Base-by-base conservation (phyloP, 1,140 invertebrate genomes). In the Drosophila paulistorum region DNA sequence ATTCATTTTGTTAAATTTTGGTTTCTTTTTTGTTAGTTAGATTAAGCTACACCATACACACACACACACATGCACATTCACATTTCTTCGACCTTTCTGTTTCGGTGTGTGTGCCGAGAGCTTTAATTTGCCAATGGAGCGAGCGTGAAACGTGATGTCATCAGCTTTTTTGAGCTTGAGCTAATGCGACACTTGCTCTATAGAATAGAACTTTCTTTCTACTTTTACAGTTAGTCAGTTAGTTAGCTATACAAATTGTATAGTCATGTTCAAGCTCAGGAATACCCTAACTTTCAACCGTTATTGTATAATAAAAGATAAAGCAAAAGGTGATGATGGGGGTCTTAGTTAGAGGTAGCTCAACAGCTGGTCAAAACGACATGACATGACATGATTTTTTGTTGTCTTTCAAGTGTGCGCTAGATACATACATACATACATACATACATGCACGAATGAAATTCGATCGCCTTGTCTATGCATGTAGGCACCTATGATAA, bases 131-230 rank as follows among this genome's bases (percentile, higher is more conserved):
- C 83, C 70, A 80, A 75, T 72, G 51, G 68, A 68, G 17, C 30
- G 17, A 23, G 71, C 72, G 37, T 37, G 9, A 11, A 37, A 11
- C 37, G 83, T 87, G 83, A 87, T 87, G 84, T 87, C 83, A 87
- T 87, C 71, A 58, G 71, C 68, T 79, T 79, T 74, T 30, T 86
- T 2, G 55, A 62, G 64, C 61, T 51, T 48, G 30, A 37, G 14
- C 45, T 14, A 45, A 13, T 3, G 42, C 42, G 61, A 14, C 74
- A 77, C 68, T 77, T 77, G 75, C 68, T 71, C 58, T 65, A 41
- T 42, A 26, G 37, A 62, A 62, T 23, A 85, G 57, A 82, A 87
- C 83, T 87, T 87, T 87, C 83, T 87, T 87, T 82, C 71, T 66
- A 81, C 82, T 75, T 74, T 81, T 86, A 85, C 41, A 59, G 20